Conservation (phyloP, 1,140 invertebrate species). For the Zaprionus ornatus region DNA sequence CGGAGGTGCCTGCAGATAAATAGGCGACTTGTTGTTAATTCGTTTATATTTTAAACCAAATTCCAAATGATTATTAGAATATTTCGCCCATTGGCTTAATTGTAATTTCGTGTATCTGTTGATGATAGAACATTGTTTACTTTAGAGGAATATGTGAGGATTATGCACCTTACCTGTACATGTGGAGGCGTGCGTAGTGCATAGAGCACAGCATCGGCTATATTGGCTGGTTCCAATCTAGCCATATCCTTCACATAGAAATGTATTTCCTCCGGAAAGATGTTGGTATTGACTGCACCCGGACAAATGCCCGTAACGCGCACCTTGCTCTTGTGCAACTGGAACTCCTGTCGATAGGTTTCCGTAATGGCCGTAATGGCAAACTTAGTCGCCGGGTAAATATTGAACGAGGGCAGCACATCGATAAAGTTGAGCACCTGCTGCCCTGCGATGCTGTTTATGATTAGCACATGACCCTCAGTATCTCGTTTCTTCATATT, state of each 20-base stretch:
- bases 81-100: constrained; percentile 83
- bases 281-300: constrained; percentile 86
- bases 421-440: constrained; percentile 80
- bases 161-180: constrained; percentile 84
- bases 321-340: constrained; percentile 85
- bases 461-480: constrained; percentile 87
- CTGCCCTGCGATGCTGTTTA: constrained; percentile 82
- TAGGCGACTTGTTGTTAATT: constrained; percentile 1
- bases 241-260: constrained; percentile 73
- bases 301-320: constrained; percentile 86
- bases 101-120: constrained; percentile 84
- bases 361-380: constrained; percentile 87
- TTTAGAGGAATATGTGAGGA: neutral
- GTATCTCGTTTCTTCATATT: constrained; percentile 88
- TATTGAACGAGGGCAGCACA: constrained; percentile 83
- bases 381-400: constrained; percentile 87
- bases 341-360: constrained; percentile 86
- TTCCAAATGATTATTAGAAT: constrained; percentile 54
- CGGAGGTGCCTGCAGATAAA: neutral
- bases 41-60: constrained; percentile 32
- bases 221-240: constrained; percentile 83
- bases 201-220: constrained; percentile 86
- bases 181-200: constrained; percentile 86
- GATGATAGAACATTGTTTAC: constrained; percentile 11
- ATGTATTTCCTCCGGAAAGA: constrained; percentile 82